Evolutionary conservation across 2,888 invertebrate species (phyloP), one percentile per base, ranked within the genome.

Genomic region (Ennomos erosarius): DNA sequence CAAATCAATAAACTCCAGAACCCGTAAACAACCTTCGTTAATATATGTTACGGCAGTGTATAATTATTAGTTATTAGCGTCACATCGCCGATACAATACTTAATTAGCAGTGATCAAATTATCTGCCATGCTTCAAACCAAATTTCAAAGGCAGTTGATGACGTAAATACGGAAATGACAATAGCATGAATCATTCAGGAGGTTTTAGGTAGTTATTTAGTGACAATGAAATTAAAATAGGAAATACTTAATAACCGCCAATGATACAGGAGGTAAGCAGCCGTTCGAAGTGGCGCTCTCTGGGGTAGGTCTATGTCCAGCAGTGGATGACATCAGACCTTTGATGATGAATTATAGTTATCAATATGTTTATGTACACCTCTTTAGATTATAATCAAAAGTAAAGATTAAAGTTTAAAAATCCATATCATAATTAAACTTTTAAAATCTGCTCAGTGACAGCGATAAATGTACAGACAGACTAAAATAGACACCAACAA

Each of bases 11-110:
- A 26, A 34, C 1, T 44, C 34, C 44, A 34, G 26, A 38, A 37
- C 11, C 6, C 6, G n/a, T 42, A 47, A 47, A 47, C 40, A 42
- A 46, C 16, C 12, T 16, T 8, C 11, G 10, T 54, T 16, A 42
- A 13, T 59, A 46, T 49, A 45, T 49, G 47, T 53, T 48, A 59
- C 35, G 49, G 10, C 36, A 38, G 36, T 63, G 50, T 66, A 54
- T 72, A 73, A 75, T 73, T 74, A 71, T 62, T 52, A 53, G 63
- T 71, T 66, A 74, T 71, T 70, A 70, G 55, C 61, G 59, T 46
- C 62, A 67, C 59, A 65, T 57, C 55, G 57, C 57, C 54, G 46
- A 59, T 49, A 64, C 69, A 68, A 60, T 69, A 71, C 62, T 68
- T 72, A 72, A 73, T 74, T 70, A 72, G 64, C 49, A 54, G 52